Base-by-base conservation (phyloP, 1,140 invertebrate genomes). In the Atta texana region DNA sequence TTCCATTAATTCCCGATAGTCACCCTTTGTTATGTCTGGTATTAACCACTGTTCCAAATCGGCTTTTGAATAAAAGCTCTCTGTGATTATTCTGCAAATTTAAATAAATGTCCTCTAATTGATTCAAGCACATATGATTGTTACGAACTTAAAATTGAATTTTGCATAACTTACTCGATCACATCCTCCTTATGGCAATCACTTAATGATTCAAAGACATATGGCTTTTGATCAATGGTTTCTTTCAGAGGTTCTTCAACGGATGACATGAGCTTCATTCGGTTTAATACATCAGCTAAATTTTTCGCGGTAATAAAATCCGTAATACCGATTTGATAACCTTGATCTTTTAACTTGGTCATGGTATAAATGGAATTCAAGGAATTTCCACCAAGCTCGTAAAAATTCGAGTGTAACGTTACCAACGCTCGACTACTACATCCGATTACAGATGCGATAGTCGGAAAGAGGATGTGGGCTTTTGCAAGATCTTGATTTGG, bases 361-460 rank as follows among this genome's bases (percentile, higher is more conserved):
- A 98, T 97, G 0, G 97, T 98, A 80, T 96, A 97, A 55, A 98
- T 97, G 0, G 98, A 98, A 92, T 98, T 98, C 1, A 98, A 95
- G 0, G 98, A 98, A 92, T 98, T 98, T 24, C 98, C 98, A 16
- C 98, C 98, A 44, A 98, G 95, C 82, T 98, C 96, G 92, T 98
- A 98, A 93, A 98, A 98, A 89, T 98, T 98, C 0, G 97, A 96
- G 14, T 96, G 94, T 0, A 96, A 86, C 1, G 96, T 96, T 0
- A 98, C 92, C 1, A 95, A 94, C 0, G 96, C 94, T 39, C 97
- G 94, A 0, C 96, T 95, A 1, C 96, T 95, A 28, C 96, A 94
- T 10, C 97, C 97, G 39, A 98, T 96, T 0, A 97, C 97, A 0
- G 96, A 95, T 1, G 96, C 96, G 0, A 98, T 96, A 0, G 97